Evolutionary conservation across 2,888 invertebrate species (phyloP).

Genomic region (Phortica okadai): DNA sequence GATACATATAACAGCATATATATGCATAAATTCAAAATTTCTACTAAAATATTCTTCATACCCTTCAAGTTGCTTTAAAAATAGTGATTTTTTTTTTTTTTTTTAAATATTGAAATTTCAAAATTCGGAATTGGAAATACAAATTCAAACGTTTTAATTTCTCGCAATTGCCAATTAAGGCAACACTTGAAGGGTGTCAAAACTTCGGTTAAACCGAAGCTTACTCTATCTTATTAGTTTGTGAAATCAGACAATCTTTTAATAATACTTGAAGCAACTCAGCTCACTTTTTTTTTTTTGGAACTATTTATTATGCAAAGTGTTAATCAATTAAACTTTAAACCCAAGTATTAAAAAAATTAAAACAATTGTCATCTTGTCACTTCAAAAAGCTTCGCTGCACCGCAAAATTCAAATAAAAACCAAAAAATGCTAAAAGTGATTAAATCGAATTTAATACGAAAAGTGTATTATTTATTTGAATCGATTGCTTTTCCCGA

Average conservation of each 20-base stretch:
- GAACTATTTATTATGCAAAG: slow-evolving; percentile 29
- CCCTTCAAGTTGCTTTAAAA: slow-evolving; percentile 31
- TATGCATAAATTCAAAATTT: not conserved
- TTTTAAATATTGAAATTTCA: not conserved
- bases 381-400: not conserved
- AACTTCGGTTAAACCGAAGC: slow-evolving; percentile 7
- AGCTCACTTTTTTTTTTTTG: not conserved
- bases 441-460: not conserved
- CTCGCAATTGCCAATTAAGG: not conserved
- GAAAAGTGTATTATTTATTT: not conserved
- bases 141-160: slow-evolving; percentile 14
- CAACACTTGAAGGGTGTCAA: not conserved
- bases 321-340: not conserved
- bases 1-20: not conserved
- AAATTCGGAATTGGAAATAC: not conserved
- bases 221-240: slow-evolving; percentile 38
- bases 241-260: slow-evolving; percentile 58
- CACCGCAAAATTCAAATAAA: not conserved
- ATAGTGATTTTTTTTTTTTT: slow-evolving; percentile 24
- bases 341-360: not conserved
- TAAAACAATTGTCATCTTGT: slow-evolving; percentile 5
- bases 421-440: not conserved
- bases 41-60: not conserved
- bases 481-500: not conserved
- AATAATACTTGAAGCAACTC: not conserved